A percentile compares a stretch with the other conserved stretches of the same genome.
Evolutionary conservation across 2,113 vertebrate species (phyloP).

Genomic region (Sisor rabdophorus): DNA sequence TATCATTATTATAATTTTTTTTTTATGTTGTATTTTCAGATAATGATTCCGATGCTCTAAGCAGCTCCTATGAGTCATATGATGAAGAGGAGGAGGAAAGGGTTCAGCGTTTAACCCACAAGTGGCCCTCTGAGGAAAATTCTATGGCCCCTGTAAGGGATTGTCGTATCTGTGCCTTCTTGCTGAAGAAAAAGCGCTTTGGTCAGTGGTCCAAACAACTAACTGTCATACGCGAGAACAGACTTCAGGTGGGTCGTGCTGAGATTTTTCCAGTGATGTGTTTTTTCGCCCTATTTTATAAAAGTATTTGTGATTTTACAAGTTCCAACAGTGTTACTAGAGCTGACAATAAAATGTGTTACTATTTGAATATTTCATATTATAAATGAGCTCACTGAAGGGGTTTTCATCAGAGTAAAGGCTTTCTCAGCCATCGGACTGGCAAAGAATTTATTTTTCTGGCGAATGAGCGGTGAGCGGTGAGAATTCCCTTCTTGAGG

Average conservation of each 20-base stretch:
- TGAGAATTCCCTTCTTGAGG: too few species aligned
- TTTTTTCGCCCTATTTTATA: neutral
- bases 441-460: too few species aligned
- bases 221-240: slow-evolving; percentile 85
- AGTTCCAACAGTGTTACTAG: too few species aligned
- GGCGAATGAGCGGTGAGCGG: too few species aligned
- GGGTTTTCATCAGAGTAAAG: too few species aligned
- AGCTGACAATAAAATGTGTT: too few species aligned
- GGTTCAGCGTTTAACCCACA: slow-evolving; percentile 73
- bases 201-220: slow-evolving; percentile 98
- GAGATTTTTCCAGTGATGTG: neutral
- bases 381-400: too few species aligned
- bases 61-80: slow-evolving; percentile 96
- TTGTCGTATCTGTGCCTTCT: slow-evolving; percentile 92
- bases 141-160: slow-evolving; percentile 84
- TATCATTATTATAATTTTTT: neutral
- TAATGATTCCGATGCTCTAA: slow-evolving; percentile 94
- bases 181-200: slow-evolving; percentile 93
- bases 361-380: too few species aligned
- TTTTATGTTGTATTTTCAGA: slow-evolving; percentile 63
- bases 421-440: too few species aligned
- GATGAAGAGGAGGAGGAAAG: slow-evolving; percentile 97
- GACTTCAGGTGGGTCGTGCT: slow-evolving; percentile 79
- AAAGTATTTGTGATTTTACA: neutral
- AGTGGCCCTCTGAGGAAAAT: slow-evolving; percentile 86